phyloP scores from a whole-genome alignment of 2,113 vertebrate species.

The Psittacula cyanocephala region DNA sequence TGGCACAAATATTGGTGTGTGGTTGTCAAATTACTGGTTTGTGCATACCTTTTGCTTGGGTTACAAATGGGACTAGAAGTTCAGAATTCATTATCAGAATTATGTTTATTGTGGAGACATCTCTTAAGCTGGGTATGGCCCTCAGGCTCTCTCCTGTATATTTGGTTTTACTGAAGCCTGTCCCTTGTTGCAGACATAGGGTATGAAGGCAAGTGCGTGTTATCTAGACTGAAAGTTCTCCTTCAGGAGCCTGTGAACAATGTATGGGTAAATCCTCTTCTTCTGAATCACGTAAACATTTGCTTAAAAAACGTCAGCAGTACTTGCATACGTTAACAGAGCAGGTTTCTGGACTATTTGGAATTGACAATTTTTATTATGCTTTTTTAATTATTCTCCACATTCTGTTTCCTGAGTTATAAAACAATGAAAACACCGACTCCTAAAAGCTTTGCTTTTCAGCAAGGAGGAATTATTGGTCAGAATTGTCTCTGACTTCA shows the following conservation, averaged over 20 bases:
- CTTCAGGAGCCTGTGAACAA: not conserved
- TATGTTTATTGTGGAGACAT: not conserved
- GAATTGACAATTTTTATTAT: not conserved
- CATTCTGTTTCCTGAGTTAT: not conserved
- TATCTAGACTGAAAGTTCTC: not conserved
- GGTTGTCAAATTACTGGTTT: not conserved
- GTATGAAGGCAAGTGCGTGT: not conserved
- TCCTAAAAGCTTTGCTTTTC: not conserved
- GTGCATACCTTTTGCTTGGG: not conserved
- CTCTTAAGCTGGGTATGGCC: not conserved
- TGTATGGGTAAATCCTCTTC: not conserved
- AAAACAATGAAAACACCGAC: not conserved
- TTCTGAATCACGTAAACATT: not conserved
- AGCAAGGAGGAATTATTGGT: not conserved
- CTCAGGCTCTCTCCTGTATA: not conserved
- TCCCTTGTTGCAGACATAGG: not conserved
- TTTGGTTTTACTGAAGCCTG: not conserved
- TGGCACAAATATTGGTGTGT: not conserved
- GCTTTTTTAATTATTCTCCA: not conserved
- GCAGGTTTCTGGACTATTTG: not conserved
- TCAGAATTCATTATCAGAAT: not conserved
- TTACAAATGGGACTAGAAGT: not conserved
- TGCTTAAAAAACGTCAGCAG: not conserved
- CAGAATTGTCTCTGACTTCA: not conserved
- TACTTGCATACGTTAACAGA: not conserved